phyloP scores from a whole-genome alignment of 92 coral and sea anemone species.

The Plumapathes pennacea region DNA sequence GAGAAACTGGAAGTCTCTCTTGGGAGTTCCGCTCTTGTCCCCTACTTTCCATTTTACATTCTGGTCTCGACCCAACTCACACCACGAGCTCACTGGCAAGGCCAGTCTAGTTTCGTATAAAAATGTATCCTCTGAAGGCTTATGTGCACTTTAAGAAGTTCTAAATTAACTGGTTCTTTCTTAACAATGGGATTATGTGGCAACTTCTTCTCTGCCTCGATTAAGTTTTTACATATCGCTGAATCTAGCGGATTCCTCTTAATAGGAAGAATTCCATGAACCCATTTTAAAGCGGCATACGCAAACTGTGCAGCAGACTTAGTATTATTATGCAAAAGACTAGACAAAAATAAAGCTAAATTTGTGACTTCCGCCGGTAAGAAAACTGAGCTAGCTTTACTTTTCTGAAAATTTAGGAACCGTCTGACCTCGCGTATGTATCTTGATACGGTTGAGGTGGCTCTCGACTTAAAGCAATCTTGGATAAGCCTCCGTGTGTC shows the following conservation, averaged over 20 bases:
- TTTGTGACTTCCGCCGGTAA: conserved; percentile 16
- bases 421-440: conserved; percentile 5
- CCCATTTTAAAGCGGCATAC: neutral
- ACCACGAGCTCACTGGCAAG: no score
- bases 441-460: conserved; percentile 13
- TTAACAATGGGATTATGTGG: neutral
- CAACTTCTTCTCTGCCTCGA: neutral
- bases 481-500: neutral
- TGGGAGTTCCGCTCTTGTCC: no score
- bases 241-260: neutral
- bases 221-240: neutral
- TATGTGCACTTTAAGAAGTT: neutral
- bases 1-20: no score
- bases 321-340: conserved; percentile 3
- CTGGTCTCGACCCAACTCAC: no score
- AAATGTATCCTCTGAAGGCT: neutral
- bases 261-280: neutral
- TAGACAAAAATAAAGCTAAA: conserved; percentile 11
- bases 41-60: no score
- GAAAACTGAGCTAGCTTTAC: neutral
- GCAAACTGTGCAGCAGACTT: conserved; percentile 4
- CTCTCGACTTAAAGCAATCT: conserved; percentile 13
- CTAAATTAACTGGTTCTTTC: neutral
- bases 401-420: conserved; percentile 7
- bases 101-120: no score